Conservation (phyloP, 2,113 vertebrate species). For the Pogona vitticeps region DNA sequence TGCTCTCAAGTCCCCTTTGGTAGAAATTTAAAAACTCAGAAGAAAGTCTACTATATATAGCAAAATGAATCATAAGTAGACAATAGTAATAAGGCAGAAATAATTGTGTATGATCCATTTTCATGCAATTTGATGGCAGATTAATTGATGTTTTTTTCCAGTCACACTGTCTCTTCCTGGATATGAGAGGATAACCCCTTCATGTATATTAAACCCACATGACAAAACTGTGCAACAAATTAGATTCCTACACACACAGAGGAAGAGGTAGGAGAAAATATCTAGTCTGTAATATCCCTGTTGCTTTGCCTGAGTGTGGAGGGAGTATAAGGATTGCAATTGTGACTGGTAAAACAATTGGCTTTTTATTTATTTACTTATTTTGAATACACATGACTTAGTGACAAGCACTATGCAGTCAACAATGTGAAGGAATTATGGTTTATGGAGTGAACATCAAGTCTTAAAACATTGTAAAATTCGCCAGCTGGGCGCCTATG, state of each 20-base stretch:
- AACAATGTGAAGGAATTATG: too few species aligned
- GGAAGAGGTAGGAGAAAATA: fast-evolving
- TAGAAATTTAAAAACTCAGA: constrained; percentile 60
- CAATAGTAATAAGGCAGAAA: constrained; percentile 51
- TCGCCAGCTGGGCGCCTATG: too few species aligned
- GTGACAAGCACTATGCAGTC: too few species aligned
- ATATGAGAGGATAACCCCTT: background rate
- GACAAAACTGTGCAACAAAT: background rate
- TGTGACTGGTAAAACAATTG: too few species aligned
- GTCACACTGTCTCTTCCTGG: constrained; percentile 44
- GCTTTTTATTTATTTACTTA: too few species aligned
- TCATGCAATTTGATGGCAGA: constrained; percentile 53
- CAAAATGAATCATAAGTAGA: constrained; percentile 60
- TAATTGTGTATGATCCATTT: constrained; percentile 44
- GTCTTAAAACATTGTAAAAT: too few species aligned
- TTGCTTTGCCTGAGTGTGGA: background rate
- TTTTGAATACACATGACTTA: too few species aligned
- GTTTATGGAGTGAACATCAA: too few species aligned
- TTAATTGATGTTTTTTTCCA: constrained; percentile 33
- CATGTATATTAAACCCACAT: background rate
- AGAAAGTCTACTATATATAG: constrained; percentile 59
- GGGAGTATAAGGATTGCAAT: too few species aligned
- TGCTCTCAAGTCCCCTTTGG: constrained; percentile 50
- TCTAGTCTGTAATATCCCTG: background rate
- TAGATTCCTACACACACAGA: background rate